Evolutionary conservation across 2,888 invertebrate species (phyloP).

Genomic region (Drosophila incognita): DNA sequence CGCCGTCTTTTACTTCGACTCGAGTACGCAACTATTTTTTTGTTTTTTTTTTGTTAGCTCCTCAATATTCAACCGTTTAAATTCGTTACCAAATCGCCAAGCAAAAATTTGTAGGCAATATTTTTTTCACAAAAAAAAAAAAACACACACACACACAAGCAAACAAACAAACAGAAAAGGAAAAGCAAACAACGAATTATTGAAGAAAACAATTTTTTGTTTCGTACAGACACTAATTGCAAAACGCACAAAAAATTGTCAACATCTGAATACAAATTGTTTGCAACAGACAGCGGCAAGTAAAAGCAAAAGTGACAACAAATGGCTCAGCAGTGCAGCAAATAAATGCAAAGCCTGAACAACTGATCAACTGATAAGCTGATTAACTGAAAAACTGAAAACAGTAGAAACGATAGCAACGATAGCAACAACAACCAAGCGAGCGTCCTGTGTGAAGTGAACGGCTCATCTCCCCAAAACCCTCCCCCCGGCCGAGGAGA

Average conservation of each 20-base stretch:
- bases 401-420: neutral
- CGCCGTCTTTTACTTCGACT: conserved; percentile 55
- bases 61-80: conserved; percentile 15
- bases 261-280: neutral
- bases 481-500: neutral
- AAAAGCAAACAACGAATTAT: neutral
- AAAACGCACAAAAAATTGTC: neutral
- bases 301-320: conserved; percentile 68
- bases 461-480: neutral
- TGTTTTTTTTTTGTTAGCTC: conserved; percentile 34
- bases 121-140: neutral
- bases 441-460: neutral
- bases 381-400: neutral
- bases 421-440: neutral
- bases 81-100: conserved; percentile 24
- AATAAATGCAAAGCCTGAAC: conserved; percentile 13
- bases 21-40: conserved; percentile 61
- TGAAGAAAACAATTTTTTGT: conserved; percentile 18
- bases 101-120: conserved; percentile 18
- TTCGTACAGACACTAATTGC: conserved; percentile 7
- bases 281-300: conserved; percentile 23
- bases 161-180: conserved; percentile 1
- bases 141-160: neutral
- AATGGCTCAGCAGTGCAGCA: conserved; percentile 61
- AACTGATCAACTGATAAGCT: neutral